Percentiles rank a stretch among this genome's conserved stretches.
These are phyloP conservation scores for Mylabris sibirica DNA, from an alignment of 2,888 invertebrate species.

Conservation along the genomic window DNA sequence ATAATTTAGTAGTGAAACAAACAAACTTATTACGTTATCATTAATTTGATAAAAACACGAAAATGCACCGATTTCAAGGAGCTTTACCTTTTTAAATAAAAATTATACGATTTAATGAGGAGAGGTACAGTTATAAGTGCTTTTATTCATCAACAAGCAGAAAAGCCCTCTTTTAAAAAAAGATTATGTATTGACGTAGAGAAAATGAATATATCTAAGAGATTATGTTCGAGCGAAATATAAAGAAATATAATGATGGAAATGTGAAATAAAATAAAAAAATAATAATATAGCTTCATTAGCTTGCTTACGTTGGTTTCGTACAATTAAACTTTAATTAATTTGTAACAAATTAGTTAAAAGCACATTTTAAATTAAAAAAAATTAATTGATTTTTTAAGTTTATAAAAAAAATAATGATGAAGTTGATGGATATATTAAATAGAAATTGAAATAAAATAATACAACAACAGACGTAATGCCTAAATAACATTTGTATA, in stretches of 20 bases:
- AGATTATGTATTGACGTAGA: conserved; percentile 40
- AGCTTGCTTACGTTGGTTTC: conserved; percentile 17
- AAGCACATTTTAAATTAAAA: conserved; percentile 46
- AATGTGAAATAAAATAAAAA: conserved; percentile 25
- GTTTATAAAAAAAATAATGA: conserved; percentile 43
- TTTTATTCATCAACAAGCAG: conserved; percentile 46
- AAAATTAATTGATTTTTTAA: conserved; percentile 47
- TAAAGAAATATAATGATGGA: conserved; percentile 25
- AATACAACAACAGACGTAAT: conserved; percentile 41
- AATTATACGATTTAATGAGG: conserved; percentile 51
- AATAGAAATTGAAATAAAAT: conserved; percentile 42
- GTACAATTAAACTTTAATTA: neutral
- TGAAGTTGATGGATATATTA: conserved; percentile 51
- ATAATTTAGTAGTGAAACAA: neutral
- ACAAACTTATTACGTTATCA: too few relatives aligned
- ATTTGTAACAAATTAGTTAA: conserved; percentile 40
- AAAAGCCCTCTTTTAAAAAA: conserved; percentile 41
- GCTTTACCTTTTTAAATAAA: conserved; percentile 48
- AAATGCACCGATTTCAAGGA: conserved; percentile 19
- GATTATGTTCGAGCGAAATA: conserved; percentile 24
- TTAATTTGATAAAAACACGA: neutral
- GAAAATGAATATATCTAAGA: conserved; percentile 26
- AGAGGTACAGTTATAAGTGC: conserved; percentile 36
- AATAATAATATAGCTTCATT: conserved; percentile 20
- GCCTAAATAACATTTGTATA: conserved; percentile 54